phyloP scores from a whole-genome alignment of 2,888 invertebrate species.

The Anoplius nigerrimus region DNA sequence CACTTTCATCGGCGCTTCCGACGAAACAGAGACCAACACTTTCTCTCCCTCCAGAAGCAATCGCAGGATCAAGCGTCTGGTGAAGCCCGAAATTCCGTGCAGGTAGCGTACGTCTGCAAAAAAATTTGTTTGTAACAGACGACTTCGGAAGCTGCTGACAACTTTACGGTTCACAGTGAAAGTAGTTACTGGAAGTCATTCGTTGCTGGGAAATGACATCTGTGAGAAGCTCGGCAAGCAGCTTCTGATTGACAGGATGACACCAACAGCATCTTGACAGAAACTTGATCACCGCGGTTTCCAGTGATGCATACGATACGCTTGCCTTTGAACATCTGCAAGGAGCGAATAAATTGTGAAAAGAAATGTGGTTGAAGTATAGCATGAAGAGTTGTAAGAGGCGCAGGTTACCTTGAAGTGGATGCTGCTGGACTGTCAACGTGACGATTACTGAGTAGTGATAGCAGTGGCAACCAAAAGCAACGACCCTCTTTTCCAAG shows the following conservation, averaged over 20 bases:
- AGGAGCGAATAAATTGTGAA: neutral
- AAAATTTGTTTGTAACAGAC: too few relatives aligned
- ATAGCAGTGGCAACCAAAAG: conserved; percentile 91
- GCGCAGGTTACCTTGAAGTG: conserved; percentile 59
- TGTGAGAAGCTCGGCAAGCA: conserved; percentile 87
- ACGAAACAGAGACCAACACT: conserved; percentile 83
- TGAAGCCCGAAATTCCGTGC: conserved; percentile 89
- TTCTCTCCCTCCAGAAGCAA: conserved; percentile 91
- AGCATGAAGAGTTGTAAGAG: neutral
- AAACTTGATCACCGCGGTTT: conserved; percentile 87
- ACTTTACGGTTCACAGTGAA: neutral
- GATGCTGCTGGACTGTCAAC: conserved; percentile 71
- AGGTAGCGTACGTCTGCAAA: conserved; percentile 71
- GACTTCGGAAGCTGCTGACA: neutral
- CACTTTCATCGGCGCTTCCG: conserved; percentile 69
- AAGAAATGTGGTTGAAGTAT: too few relatives aligned
- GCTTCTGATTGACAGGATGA: conserved; percentile 89
- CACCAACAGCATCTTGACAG: conserved; percentile 90
- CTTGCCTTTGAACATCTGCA: conserved; percentile 63
- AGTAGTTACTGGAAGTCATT: conserved; percentile 71
- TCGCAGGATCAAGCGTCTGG: conserved; percentile 89
- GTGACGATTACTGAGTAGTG: conserved; percentile 83
- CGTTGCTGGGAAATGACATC: conserved; percentile 83
- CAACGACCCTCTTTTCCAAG: conserved; percentile 86
- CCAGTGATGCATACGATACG: conserved; percentile 76